Percentiles rank a stretch among this genome's conserved stretches.
Conservation (phyloP, 2,888 invertebrate genomes). For the Myathropa florea region DNA sequence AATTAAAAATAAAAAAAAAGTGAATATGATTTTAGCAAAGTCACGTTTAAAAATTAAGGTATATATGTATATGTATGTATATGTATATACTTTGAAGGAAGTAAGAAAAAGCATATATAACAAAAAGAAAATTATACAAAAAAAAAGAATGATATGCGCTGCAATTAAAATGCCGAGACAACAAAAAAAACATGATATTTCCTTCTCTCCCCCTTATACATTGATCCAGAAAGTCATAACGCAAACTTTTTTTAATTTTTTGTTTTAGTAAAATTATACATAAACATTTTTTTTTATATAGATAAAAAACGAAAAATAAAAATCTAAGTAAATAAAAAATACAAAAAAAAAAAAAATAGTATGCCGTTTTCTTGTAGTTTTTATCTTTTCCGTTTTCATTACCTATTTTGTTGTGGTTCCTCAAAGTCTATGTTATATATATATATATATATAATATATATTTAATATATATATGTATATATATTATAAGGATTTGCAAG, state of each 20-base stretch:
- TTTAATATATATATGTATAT: not conserved
- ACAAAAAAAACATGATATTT: constrained; percentile 45
- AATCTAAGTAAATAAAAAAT: not conserved
- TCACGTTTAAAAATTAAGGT: not conserved
- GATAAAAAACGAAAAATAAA: constrained; percentile 6
- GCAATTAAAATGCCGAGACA: constrained; percentile 31
- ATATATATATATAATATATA: constrained; percentile 14
- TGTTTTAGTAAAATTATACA: constrained; percentile 23
- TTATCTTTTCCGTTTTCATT: not conserved
- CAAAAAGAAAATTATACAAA: too few relatives aligned
- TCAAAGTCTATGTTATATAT: constrained; percentile 9
- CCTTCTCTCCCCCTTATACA: not conserved
- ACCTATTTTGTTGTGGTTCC: constrained; percentile 40
- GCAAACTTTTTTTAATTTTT: not conserved
- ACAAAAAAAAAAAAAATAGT: not conserved
- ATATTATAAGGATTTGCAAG: constrained; percentile 1
- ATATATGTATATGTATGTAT: not conserved
- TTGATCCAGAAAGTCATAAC: constrained; percentile 28
- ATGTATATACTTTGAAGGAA: not conserved
- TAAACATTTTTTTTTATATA: constrained; percentile 18
- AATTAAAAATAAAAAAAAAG: constrained; percentile 46
- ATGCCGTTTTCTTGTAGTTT: constrained; percentile 11
- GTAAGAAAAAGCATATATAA: constrained; percentile 3
- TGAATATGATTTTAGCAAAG: constrained; percentile 33
- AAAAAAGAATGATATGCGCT: not conserved